Evolutionary conservation across 2,113 vertebrate genomes (phyloP).

Genomic region (Lutjanus erythropterus): DNA sequence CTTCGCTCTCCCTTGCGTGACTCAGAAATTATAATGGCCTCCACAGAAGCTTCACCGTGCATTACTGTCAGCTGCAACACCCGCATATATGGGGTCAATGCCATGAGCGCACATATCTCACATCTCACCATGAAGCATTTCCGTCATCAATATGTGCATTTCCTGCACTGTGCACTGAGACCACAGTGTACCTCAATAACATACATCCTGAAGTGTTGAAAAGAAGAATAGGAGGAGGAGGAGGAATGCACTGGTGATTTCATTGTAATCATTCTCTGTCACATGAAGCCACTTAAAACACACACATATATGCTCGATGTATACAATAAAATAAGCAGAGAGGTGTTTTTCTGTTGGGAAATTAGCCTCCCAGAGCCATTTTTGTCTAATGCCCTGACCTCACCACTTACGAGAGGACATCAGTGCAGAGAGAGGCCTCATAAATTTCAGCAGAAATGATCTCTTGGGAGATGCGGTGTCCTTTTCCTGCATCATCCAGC

Average conservation of each 20-base stretch:
- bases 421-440: slow-evolving; percentile 32
- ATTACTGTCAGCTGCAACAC: slow-evolving; percentile 16
- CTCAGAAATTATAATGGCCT: slow-evolving; percentile 35
- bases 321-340: neutral
- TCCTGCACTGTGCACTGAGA: slow-evolving; percentile 31
- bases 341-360: slow-evolving; percentile 21
- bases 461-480: slow-evolving; percentile 53
- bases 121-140: slow-evolving; percentile 27
- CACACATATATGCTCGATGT: neutral
- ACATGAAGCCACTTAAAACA: slow-evolving; percentile 28
- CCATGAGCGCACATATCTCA: slow-evolving; percentile 10
- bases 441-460: slow-evolving; percentile 58
- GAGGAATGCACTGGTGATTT: neutral
- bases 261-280: slow-evolving; percentile 21
- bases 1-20: slow-evolving; percentile 24
- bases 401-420: slow-evolving; percentile 43
- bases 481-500: slow-evolving; percentile 38
- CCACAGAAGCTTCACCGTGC: slow-evolving; percentile 12
- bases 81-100: slow-evolving; percentile 1
- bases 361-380: slow-evolving; percentile 20
- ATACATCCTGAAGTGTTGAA: neutral
- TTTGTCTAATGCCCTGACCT: slow-evolving; percentile 51
- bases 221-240: neutral
- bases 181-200: neutral
- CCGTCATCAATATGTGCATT: slow-evolving; percentile 38